Evolutionary conservation across 2,797 vertebrate genomes (phyloP).

Genomic region (Acanthurus tractus): DNA sequence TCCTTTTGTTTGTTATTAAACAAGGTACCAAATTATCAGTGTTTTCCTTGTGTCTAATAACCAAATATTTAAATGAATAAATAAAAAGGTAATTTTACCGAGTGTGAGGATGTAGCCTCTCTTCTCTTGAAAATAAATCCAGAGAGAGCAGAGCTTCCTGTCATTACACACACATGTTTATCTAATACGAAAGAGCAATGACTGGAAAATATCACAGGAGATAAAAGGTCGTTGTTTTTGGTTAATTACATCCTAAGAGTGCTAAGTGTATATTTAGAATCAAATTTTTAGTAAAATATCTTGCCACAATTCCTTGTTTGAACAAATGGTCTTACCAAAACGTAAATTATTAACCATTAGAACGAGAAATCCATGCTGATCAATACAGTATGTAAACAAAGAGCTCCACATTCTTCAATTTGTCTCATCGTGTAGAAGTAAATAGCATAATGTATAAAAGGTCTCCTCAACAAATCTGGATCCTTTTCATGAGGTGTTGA

Average conservation of each 20-base stretch:
- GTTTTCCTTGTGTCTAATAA: background rate
- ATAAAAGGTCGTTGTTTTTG: background rate
- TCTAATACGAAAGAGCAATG: too few species aligned
- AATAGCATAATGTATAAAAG: background rate
- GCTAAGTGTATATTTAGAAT: too few species aligned
- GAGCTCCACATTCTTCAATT: background rate
- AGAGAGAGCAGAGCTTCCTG: background rate
- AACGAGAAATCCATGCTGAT: constrained; percentile 4
- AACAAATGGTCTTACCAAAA: background rate
- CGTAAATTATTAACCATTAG: constrained; percentile 30
- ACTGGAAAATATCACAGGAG: background rate
- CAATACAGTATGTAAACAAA: constrained; percentile 28
- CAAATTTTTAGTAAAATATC: too few species aligned
- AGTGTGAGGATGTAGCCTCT: too few species aligned
- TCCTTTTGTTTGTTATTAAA: too few species aligned
- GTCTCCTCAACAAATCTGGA: background rate
- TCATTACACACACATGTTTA: background rate
- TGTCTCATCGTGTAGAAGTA: background rate
- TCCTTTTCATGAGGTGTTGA: background rate
- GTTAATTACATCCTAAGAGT: too few species aligned
- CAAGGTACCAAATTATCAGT: background rate
- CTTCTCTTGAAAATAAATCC: too few species aligned
- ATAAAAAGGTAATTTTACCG: too few species aligned
- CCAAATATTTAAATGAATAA: background rate
- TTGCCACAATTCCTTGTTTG: background rate